These are phyloP conservation scores for Rhombomys opimus DNA, from an alignment of 2,113 vertebrate genomes.

Conservation along the genomic window DNA sequence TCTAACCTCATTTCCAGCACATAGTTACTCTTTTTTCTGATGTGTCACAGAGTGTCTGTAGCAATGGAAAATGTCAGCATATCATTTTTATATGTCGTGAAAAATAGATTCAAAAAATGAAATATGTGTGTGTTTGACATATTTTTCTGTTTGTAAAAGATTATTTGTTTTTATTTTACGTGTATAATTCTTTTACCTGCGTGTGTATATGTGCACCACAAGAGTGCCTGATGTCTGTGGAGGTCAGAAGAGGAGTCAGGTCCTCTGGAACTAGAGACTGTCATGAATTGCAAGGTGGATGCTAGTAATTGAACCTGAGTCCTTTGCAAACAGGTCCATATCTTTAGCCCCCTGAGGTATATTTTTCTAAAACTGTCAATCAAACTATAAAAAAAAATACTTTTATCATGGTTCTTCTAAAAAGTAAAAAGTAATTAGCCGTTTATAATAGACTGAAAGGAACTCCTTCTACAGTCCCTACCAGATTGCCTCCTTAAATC, in stretches of 20 bases:
- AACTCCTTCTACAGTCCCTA: neutral
- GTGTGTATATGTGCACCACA: neutral
- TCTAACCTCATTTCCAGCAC: neutral
- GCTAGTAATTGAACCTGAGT: neutral
- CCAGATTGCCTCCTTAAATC: neutral
- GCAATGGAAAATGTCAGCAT: neutral
- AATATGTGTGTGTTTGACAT: constrained; percentile 17
- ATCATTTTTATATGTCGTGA: neutral
- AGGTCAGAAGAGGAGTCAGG: neutral
- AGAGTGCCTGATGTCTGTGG: neutral
- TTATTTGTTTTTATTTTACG: neutral
- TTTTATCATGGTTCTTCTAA: neutral
- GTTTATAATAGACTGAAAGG: neutral
- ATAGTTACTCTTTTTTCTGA: neutral
- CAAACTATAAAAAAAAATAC: neutral
- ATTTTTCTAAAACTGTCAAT: neutral
- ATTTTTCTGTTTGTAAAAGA: neutral
- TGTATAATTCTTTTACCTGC: neutral
- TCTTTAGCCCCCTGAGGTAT: neutral
- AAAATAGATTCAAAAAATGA: neutral
- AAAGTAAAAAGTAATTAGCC: constrained; percentile 29
- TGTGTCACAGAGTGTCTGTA: neutral
- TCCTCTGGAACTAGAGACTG: neutral
- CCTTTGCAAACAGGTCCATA: neutral
- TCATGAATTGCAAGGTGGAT: neutral